Conservation (phyloP, 2,797 vertebrate genomes). For the Notolepis coatsorum region DNA sequence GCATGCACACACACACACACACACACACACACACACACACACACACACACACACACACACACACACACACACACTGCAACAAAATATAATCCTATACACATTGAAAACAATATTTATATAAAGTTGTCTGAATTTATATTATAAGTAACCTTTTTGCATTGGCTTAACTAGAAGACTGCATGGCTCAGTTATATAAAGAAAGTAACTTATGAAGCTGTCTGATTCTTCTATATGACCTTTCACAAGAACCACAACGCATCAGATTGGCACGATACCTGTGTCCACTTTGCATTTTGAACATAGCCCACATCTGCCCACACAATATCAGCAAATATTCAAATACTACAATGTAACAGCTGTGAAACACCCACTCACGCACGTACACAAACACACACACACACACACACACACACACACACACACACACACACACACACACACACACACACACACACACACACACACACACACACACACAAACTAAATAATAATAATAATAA, state of each 20-base stretch:
- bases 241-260: conserved; percentile 60
- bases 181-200: too few relatives aligned
- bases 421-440: conserved; percentile 6
- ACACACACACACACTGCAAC: conserved; percentile 8
- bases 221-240: conserved; percentile 67
- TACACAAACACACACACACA: conserved; percentile 12
- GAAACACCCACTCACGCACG: conserved; percentile 54
- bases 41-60: background rate
- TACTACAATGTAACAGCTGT: conserved; percentile 58
- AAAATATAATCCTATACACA: too few relatives aligned
- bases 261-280: conserved; percentile 67
- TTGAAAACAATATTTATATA: background rate
- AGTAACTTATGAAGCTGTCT: conserved; percentile 15
- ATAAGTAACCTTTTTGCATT: background rate
- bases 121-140: background rate
- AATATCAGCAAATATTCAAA: conserved; percentile 72
- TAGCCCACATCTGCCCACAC: conserved; percentile 77
- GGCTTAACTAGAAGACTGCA: too few relatives aligned
- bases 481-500: too few relatives aligned
- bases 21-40: background rate
- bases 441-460: background rate
- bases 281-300: conserved; percentile 75
- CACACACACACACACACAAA: background rate
- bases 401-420: background rate
- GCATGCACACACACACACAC: background rate